Base-by-base conservation (phyloP, 2,888 invertebrate species). In the Phengaris arion region DNA sequence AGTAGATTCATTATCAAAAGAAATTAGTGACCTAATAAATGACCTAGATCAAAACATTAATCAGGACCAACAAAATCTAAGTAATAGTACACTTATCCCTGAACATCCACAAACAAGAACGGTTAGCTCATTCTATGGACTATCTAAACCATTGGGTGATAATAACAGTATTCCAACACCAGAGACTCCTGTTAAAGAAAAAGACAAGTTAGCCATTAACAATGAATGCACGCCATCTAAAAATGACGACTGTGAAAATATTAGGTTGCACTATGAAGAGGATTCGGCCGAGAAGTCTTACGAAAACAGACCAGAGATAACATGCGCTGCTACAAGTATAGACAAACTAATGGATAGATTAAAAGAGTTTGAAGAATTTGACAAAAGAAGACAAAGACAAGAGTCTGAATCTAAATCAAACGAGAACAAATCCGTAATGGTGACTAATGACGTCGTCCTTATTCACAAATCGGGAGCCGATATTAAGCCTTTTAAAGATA, bases 261-360 rank as follows among this genome's bases (percentile, higher is more conserved):
- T 94, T 59, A 86, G 89, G 78, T 86, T 94, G 72, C 91, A 89
- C 81, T 93, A 92, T 82, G 93, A 93, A 76, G 91, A 90, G 74
- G 92, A 93, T 79, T 87, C 91, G 0, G 85, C 84, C 35, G 93
- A 93, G 72, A 91, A 91, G 78, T 83, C 86, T 15, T 82, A 85
- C 70, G 93, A 93, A 68, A 81, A 83, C 8, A 89, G 88, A 79
- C 87, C 85, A 77, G 92, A 91, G 76, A 85, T 90, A 77, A 83
- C 89, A 51, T 93, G 84, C 57, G 82, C 89, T 69, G 90, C 91
- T 35, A 91, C 93, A 15, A 93, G 92, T 80, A 94, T 94, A 81
- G 94, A 93, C 78, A 94, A 93, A 79, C 85, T 94, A 51, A 94
- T 94, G 90, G 93, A 93, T 75, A 90, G 93, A 81, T 85, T 94